Conservation (phyloP, 1,140 invertebrate species). For the Vollenhovia emeryi region DNA sequence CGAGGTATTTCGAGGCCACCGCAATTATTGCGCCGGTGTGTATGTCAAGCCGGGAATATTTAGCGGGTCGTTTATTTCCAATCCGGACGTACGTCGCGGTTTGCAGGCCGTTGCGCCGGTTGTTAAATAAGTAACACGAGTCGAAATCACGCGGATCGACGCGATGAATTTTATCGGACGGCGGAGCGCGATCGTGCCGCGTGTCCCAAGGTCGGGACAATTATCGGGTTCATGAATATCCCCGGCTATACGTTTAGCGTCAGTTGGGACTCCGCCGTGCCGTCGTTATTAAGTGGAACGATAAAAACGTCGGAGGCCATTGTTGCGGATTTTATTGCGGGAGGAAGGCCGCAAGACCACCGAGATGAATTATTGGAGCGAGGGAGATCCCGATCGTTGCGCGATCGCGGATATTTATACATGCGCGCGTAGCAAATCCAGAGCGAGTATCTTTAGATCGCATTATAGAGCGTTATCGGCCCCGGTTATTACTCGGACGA, state of each 20-base stretch:
- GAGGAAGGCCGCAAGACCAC: slow-evolving; percentile 8
- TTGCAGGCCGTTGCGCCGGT: background rate
- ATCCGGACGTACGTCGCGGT: slow-evolving; percentile 25
- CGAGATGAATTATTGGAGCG: slow-evolving; percentile 52
- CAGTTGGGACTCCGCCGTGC: slow-evolving; percentile 48
- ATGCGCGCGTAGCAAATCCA: slow-evolving; percentile 22
- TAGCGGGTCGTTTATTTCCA: slow-evolving; percentile 40
- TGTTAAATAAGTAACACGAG: slow-evolving; percentile 28
- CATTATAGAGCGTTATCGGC: background rate
- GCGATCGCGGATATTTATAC: slow-evolving; percentile 34
- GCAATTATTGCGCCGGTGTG: slow-evolving; percentile 43
- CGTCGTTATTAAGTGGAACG: slow-evolving; percentile 56
- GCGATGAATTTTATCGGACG: slow-evolving; percentile 28
- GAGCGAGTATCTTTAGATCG: background rate
- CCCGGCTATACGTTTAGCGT: slow-evolving; percentile 63
- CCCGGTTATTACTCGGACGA: background rate
- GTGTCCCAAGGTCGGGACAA: slow-evolving; percentile 62
- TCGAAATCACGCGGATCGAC: slow-evolving; percentile 37
- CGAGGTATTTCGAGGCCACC: slow-evolving; percentile 36
- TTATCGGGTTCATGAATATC: slow-evolving; percentile 71
- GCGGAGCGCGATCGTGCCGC: slow-evolving; percentile 24
- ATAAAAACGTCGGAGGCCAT: slow-evolving; percentile 63
- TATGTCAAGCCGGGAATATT: slow-evolving; percentile 29
- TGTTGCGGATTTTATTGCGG: slow-evolving; percentile 50
- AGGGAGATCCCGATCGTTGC: slow-evolving; percentile 4